A percentile compares a stretch with the other conserved stretches of the same genome.
Evolutionary conservation across 2,113 vertebrate species (phyloP).

Genomic region (Chamaetylas fuelleborni): DNA sequence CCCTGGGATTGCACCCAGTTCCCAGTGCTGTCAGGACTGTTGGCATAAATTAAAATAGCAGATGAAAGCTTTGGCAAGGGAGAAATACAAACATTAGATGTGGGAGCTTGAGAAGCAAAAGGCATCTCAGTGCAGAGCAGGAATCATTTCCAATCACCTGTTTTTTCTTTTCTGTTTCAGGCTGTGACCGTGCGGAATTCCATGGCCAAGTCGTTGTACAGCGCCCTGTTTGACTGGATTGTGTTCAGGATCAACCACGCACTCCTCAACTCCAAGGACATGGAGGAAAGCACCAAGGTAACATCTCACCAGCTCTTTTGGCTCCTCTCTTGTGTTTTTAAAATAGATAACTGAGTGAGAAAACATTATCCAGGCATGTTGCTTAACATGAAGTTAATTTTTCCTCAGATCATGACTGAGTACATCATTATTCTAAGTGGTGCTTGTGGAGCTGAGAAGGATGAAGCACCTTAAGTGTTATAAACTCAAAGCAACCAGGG

Average conservation of each 20-base stretch:
- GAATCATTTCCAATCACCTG: neutral
- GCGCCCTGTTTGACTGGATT: slow-evolving; percentile 97
- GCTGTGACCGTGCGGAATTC: slow-evolving; percentile 94
- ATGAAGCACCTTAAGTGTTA: neutral
- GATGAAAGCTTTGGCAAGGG: neutral
- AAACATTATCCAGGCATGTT: neutral
- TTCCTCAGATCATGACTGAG: neutral
- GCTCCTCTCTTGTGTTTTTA: neutral
- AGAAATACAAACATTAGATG: fast-evolving
- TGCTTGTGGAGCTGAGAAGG: neutral
- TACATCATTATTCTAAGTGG: neutral
- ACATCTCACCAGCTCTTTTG: neutral
- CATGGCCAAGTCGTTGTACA: slow-evolving; percentile 97
- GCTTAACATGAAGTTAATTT: neutral
- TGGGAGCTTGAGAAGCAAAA: neutral
- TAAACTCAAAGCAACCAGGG: neutral
- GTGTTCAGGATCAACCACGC: slow-evolving; percentile 99
- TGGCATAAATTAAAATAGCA: neutral
- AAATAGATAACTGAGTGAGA: neutral
- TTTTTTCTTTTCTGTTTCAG: slow-evolving; percentile 62
- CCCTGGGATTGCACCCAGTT: neutral
- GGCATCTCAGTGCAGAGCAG: neutral
- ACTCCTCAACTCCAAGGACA: slow-evolving; percentile 90
- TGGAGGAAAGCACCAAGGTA: slow-evolving; percentile 91
- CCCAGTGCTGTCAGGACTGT: fast-evolving